These are phyloP conservation scores for western clawed frog (Xenopus tropicalis) DNA, from an alignment of 2,113 vertebrate genomes.

Conservation along the genomic window UCB_Xtro_10.0 CM004445.2:105822001-105822500, in stretches of 20 bases:
- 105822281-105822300: conserved; percentile 15
- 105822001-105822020: conserved; percentile 33
- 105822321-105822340: conserved; percentile 18
- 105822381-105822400: not conserved
- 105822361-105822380: conserved; percentile 26
- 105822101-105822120: conserved; percentile 9
- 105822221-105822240: conserved; percentile 41
- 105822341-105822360: conserved; percentile 17
- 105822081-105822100: conserved; percentile 34
- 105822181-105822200: conserved; percentile 31
- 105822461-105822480: not conserved
- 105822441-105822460: not conserved
- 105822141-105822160: conserved; percentile 28
- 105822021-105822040: conserved; percentile 16
- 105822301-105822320: conserved; percentile 20
- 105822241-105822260: conserved; percentile 31
- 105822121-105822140: conserved; percentile 23
- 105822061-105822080: conserved; percentile 31
- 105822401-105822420: conserved; percentile 5
- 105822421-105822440: not conserved
- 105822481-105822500: not conserved
- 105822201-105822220: conserved; percentile 21
- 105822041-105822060: conserved; percentile 30
- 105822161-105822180: conserved; percentile 19
- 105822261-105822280: conserved; percentile 22